Conservation (phyloP, 2,888 invertebrate genomes). For the Scaptomyza polygonia region DNA sequence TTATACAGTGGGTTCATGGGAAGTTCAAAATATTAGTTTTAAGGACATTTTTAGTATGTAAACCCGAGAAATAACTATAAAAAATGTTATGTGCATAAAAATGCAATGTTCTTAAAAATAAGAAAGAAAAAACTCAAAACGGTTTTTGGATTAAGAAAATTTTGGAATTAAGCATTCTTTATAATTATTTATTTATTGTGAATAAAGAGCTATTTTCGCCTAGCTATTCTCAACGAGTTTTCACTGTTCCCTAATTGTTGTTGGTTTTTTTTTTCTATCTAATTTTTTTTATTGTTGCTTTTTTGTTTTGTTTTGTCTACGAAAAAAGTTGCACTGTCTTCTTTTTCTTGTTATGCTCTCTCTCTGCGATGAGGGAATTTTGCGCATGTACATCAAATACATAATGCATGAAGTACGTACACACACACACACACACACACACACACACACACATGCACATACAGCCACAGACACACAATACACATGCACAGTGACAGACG, state of each 20-base stretch:
- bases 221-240: neutral
- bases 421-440: constrained; percentile 27
- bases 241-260: constrained; percentile 2
- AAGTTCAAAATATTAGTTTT: neutral
- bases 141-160: too few species aligned
- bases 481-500: constrained; percentile 41
- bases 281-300: constrained; percentile 43
- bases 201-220: neutral
- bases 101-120: too few species aligned
- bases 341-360: constrained; percentile 1
- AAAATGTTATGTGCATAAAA: too few species aligned
- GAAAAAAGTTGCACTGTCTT: constrained; percentile 44
- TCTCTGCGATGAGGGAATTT: constrained; percentile 58
- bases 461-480: constrained; percentile 25
- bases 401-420: constrained; percentile 63
- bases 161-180: too few species aligned
- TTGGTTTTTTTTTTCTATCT: constrained; percentile 28
- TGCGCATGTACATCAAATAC: constrained; percentile 78
- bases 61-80: too few species aligned
- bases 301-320: constrained; percentile 71
- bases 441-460: constrained; percentile 16
- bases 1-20: constrained; percentile 1
- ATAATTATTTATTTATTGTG: neutral
- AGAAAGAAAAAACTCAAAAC: neutral
- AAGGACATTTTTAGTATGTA: neutral